Base-by-base conservation (phyloP, 2,797 vertebrate genomes). In the Micrastur ruficollis region DNA sequence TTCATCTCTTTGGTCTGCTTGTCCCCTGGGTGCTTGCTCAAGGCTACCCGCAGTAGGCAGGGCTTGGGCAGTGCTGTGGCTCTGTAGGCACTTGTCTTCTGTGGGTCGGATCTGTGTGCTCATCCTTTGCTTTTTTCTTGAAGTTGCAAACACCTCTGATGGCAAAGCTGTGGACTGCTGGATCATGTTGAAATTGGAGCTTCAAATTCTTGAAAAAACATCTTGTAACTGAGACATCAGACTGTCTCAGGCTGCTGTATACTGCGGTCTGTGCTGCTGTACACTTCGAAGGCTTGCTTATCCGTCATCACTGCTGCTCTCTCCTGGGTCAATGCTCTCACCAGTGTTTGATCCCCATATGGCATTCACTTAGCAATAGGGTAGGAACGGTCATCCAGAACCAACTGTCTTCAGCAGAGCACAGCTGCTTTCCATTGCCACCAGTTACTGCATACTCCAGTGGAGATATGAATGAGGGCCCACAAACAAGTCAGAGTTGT, bases 381-480 rank as follows among this genome's bases (percentile, higher is more conserved):
- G 31, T 8, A n/a, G 68, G 49, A 47, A 19, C 18, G 32, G 46
- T 53, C 81, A 59, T 16, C 47, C 61, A 52, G 62, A 79, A 65
- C 1, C 2, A 22, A 31, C 78, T 49, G 26, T 49, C 53, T 72
- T 31, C 56, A 40, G 36, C 53, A 38, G 52, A 68, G 80, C 75
- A 27, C 67, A 7, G 55, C 59, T 73, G 59, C 65, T 63, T 47
- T 38, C 47, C 46, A 1, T 31, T 16, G 19, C 25, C 36, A 27
- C 17, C 26, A 3, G 12, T 49, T 40, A 8, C 42, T 31, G 46
- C 40, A 10, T 16, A 4, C 36, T 61, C 42, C 63, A 80, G 63
- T 6, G 42, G 74, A 53, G 53, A 6, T 7, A 10, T 0, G 7
- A 50, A 2, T 1, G 5, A 40, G 47, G 15, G 13, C 63, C 26